Conservation (phyloP, 2,888 invertebrate species). For the Muscina levida region DNA sequence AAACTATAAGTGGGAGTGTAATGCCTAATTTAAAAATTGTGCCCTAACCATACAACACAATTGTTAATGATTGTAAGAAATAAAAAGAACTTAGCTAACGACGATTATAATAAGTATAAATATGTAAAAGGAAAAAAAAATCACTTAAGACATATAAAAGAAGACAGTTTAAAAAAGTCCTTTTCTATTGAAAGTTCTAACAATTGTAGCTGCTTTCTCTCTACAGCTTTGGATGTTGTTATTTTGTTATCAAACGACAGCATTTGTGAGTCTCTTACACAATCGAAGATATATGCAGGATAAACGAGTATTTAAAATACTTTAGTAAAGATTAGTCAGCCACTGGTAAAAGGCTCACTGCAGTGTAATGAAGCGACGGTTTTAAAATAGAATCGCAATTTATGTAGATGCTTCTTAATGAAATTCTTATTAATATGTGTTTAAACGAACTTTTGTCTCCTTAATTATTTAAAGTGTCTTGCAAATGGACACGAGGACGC, state of each 20-base stretch:
- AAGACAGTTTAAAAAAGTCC: conserved; percentile 34
- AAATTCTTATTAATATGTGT: conserved; percentile 30
- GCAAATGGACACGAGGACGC: conserved; percentile 56
- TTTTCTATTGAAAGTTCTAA: conserved; percentile 19
- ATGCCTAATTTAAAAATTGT: conserved; percentile 16
- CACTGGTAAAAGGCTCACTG: too few species aligned
- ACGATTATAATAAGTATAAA: too few species aligned
- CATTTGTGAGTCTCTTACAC: background rate
- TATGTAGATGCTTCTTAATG: too few species aligned
- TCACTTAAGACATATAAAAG: conserved; percentile 36
- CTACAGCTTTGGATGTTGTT: too few species aligned
- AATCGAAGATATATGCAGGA: conserved; percentile 16
- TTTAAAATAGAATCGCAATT: too few species aligned
- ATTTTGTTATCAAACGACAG: background rate
- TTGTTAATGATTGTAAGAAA: background rate
- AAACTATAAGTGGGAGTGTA: conserved; percentile 47
- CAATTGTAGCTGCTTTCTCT: too few species aligned
- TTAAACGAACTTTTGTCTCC: conserved; percentile 26
- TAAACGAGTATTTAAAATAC: conserved; percentile 58
- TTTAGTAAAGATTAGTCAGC: conserved; percentile 35
- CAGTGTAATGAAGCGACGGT: too few species aligned
- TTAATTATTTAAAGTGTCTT: conserved; percentile 58
- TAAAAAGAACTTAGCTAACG: too few species aligned
- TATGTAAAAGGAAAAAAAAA: conserved; percentile 40
- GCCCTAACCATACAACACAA: conserved; percentile 19